Conservation (phyloP, 2,113 vertebrate species). For the Scophthalmus maximus region DNA sequence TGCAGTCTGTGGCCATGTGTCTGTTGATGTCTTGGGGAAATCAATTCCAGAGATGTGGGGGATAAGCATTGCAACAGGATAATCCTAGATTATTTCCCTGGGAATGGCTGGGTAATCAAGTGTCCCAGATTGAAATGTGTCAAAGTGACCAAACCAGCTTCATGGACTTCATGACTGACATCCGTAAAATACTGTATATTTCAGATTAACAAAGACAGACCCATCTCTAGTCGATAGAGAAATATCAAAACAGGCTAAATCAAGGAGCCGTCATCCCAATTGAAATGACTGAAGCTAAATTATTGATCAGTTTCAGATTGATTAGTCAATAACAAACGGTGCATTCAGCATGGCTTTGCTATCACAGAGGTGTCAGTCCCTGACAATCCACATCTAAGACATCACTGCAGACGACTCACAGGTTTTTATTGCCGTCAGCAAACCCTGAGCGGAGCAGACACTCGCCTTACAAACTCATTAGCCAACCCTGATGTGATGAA, state of each 20-base stretch:
- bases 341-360: slow-evolving; percentile 34
- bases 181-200: slow-evolving; percentile 6
- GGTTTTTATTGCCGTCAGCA: slow-evolving; percentile 70
- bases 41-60: slow-evolving; percentile 70
- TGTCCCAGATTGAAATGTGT: slow-evolving; percentile 70
- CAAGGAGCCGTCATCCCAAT: slow-evolving; percentile 16
- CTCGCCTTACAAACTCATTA: slow-evolving; percentile 73
- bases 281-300: slow-evolving; percentile 61
- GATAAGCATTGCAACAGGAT: slow-evolving; percentile 69
- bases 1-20: slow-evolving; percentile 40
- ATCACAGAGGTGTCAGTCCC: slow-evolving; percentile 53
- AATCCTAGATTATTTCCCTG: slow-evolving; percentile 78
- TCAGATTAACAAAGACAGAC: not conserved
- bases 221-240: not conserved
- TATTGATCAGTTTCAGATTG: slow-evolving; percentile 63
- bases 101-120: slow-evolving; percentile 75
- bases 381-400: slow-evolving; percentile 68
- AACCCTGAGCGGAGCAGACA: slow-evolving; percentile 68
- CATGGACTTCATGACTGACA: slow-evolving; percentile 13
- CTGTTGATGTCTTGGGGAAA: slow-evolving; percentile 69
- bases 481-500: slow-evolving; percentile 70
- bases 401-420: slow-evolving; percentile 48
- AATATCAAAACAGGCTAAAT: not conserved
- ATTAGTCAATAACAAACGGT: slow-evolving; percentile 64
- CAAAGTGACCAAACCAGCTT: slow-evolving; percentile 51